Evolutionary conservation across 2,113 vertebrate genomes (phyloP).

Genomic region (human): GRCh38 chr4:88825501-88826000

Average conservation of each 20-base stretch:
- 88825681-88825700: background rate
- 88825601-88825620: background rate
- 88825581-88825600: background rate
- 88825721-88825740: background rate
- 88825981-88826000: background rate
- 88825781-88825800: background rate
- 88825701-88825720: background rate
- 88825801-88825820: background rate
- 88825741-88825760: background rate
- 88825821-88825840: background rate
- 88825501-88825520: too few species aligned
- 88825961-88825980: background rate
- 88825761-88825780: background rate
- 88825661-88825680: background rate
- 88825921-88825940: background rate
- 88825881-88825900: background rate
- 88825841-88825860: background rate
- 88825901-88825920: background rate
- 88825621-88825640: background rate
- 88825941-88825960: background rate
- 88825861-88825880: background rate
- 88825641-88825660: background rate
- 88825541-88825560: slow-evolving; percentile 8
- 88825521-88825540: background rate
- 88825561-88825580: background rate